Evolutionary conservation across 2,113 vertebrate genomes (phyloP).

Genomic region (Erpornis zantholeuca): DNA sequence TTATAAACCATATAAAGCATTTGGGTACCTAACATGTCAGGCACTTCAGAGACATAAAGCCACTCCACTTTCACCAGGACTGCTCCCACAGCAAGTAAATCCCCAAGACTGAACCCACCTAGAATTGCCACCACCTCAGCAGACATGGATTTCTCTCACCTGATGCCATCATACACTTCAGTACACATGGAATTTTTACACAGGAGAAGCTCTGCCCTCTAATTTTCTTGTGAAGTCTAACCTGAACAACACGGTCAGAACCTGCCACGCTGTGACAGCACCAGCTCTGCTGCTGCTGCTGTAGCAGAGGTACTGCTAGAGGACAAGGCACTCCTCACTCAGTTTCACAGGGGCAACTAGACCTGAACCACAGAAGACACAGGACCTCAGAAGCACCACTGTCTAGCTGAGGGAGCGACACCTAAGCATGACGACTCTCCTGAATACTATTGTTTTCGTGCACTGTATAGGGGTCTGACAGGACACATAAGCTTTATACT

Average conservation of each 20-base stretch:
- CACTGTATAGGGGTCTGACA: neutral
- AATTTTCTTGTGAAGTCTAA: neutral
- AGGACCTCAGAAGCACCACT: neutral
- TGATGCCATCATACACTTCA: accelerated
- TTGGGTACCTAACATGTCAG: neutral
- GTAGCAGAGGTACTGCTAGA: neutral
- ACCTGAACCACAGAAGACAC: neutral
- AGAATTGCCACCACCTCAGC: neutral
- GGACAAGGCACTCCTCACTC: neutral
- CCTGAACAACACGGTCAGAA: accelerated
- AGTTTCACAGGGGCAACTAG: neutral
- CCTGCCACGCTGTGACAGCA: neutral
- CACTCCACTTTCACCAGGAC: neutral
- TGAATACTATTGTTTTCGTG: neutral
- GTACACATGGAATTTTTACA: neutral
- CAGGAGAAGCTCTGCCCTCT: neutral
- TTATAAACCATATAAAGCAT: neutral
- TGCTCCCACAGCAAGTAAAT: neutral
- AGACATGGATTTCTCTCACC: neutral
- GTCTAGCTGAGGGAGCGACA: neutral
- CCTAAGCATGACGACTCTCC: neutral
- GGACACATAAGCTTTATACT: neutral
- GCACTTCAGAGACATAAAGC: neutral
- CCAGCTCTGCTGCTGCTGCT: neutral
- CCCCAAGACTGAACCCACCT: neutral